These are phyloP conservation scores for Pseudomyrmex dendroicus DNA, from an alignment of 1,140 invertebrate genomes.

Conservation along the genomic window DNA sequence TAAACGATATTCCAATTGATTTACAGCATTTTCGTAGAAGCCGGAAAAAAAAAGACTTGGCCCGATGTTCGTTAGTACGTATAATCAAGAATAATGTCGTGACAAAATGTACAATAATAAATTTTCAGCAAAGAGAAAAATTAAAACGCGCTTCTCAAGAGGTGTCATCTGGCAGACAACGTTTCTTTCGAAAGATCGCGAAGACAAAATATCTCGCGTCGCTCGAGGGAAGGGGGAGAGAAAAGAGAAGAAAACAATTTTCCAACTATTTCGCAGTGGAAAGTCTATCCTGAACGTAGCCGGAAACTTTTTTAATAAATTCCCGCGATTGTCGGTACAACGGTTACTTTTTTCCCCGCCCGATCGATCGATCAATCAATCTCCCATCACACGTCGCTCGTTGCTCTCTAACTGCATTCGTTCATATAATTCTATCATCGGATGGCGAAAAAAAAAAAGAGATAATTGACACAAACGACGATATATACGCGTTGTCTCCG, in stretches of 20 bases:
- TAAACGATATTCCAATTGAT: no score
- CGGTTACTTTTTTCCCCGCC: not conserved
- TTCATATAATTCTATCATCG: conserved; percentile 19
- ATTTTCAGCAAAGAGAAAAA: not conserved
- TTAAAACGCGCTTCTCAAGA: not conserved
- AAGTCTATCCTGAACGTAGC: not conserved
- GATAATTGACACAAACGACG: conserved; percentile 20
- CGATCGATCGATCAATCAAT: conserved; percentile 20
- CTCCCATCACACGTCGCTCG: not conserved
- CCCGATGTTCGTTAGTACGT: no score
- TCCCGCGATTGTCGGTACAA: not conserved
- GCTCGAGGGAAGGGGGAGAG: no score
- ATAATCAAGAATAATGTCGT: not conserved
- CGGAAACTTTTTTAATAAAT: conserved; percentile 50
- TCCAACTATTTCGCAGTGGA: not conserved
- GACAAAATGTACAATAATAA: conserved; percentile 7
- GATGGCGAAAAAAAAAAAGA: not conserved
- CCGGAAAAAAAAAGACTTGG: no score
- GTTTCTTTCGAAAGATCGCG: not conserved
- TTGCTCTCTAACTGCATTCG: conserved; percentile 5
- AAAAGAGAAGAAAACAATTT: conserved; percentile 9
- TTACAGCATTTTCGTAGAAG: no score
- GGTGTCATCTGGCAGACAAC: not conserved
- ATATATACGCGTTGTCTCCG: conserved; percentile 4
- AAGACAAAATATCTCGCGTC: no score